These are phyloP conservation scores for Ameiurus melas DNA, from an alignment of 2,113 vertebrate species.

Conservation along the genomic window DNA sequence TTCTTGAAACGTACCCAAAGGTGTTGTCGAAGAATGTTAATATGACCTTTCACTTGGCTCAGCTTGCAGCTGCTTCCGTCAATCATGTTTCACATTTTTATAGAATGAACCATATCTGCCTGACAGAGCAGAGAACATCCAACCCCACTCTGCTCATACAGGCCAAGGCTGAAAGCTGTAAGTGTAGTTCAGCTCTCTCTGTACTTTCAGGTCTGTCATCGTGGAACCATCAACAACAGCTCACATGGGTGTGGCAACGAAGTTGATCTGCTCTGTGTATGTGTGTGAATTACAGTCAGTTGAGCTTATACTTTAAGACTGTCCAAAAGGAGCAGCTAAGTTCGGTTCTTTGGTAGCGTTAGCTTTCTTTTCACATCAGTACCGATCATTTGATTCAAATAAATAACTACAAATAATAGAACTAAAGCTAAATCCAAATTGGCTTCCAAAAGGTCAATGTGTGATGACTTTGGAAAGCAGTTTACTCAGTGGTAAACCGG, in stretches of 20 bases:
- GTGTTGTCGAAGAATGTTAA: constrained; percentile 42
- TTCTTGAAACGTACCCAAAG: constrained; percentile 39
- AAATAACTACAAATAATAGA: neutral
- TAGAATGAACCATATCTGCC: neutral
- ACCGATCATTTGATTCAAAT: neutral
- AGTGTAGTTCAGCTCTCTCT: constrained; percentile 17
- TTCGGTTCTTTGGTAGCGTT: neutral
- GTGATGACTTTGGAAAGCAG: neutral
- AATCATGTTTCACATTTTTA: constrained; percentile 25
- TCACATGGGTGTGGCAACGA: neutral
- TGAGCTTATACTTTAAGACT: neutral
- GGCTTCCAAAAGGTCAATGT: neutral
- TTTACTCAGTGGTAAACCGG: neutral
- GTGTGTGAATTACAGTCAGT: neutral
- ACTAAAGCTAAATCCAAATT: neutral
- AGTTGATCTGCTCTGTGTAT: neutral
- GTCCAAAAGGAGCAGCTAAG: neutral
- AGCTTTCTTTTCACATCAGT: neutral
- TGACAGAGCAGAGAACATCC: constrained; percentile 10
- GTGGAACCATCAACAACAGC: neutral
- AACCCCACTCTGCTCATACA: constrained; percentile 23
- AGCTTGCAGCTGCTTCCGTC: constrained; percentile 42
- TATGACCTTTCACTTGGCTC: constrained; percentile 1
- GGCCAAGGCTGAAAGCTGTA: constrained; percentile 8
- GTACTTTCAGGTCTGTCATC: constrained; percentile 19